Percentiles rank a stretch among this genome's conserved stretches.
Evolutionary conservation across 2,888 invertebrate species (phyloP).

Genomic region (Diaphora mendica): DNA sequence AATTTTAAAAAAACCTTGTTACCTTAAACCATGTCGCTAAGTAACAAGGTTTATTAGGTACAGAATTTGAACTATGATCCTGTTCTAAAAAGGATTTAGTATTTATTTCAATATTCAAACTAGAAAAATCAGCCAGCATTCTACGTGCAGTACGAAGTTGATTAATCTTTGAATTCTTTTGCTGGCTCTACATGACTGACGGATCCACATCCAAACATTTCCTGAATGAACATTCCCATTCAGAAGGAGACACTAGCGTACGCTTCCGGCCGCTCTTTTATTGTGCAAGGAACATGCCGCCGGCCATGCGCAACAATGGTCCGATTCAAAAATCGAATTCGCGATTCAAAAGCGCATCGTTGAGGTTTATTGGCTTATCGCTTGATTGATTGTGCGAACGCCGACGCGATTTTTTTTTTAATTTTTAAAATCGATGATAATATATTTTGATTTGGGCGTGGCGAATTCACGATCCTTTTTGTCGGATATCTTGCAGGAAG

Average conservation of each 20-base stretch:
- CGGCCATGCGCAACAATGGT: slow-evolving; percentile 78
- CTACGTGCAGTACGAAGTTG: slow-evolving; percentile 31
- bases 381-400: slow-evolving; percentile 86
- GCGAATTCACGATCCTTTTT: slow-evolving; percentile 75
- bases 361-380: slow-evolving; percentile 87
- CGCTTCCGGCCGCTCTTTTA: slow-evolving; percentile 82
- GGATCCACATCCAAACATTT: slow-evolving; percentile 73
- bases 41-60: background rate
- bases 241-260: slow-evolving; percentile 76
- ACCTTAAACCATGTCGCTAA: background rate
- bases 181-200: slow-evolving; percentile 60
- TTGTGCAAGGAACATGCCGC: slow-evolving; percentile 82
- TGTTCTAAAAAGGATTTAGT: background rate
- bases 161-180: slow-evolving; percentile 44
- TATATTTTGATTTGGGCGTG: slow-evolving; percentile 86
- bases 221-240: slow-evolving; percentile 75
- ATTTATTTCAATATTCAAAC: background rate
- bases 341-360: slow-evolving; percentile 86
- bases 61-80: background rate
- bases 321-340: slow-evolving; percentile 83
- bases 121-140: background rate
- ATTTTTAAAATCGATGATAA: slow-evolving; percentile 73
- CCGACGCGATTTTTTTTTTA: slow-evolving; percentile 63
- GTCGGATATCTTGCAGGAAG: slow-evolving; percentile 76
- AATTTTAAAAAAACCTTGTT: background rate